Evolutionary conservation across 1,140 invertebrate species (phyloP).

Genomic region (Apis dorsata): DNA sequence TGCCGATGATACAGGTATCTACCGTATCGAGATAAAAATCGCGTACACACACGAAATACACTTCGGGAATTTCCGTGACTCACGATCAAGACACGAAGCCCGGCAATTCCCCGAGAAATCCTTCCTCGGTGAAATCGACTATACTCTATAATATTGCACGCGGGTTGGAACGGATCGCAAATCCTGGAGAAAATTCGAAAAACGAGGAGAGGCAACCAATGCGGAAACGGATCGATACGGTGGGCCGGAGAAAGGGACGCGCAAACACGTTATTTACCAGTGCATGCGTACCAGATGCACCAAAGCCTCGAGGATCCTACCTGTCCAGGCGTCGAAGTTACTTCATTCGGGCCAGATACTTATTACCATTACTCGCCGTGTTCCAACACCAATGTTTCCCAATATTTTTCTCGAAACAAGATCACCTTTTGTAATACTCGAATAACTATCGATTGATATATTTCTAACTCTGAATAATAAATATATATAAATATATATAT

Average conservation of each 20-base stretch:
- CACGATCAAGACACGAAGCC: neutral
- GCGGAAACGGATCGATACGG: conserved; percentile 50
- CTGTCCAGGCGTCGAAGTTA: conserved; percentile 74
- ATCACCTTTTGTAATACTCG: too few relatives aligned
- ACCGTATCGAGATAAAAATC: too few relatives aligned
- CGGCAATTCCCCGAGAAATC: neutral
- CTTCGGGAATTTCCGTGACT: neutral
- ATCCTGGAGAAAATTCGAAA: conserved; percentile 14
- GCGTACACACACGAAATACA: too few relatives aligned
- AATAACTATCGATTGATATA: too few relatives aligned
- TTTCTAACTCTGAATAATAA: too few relatives aligned
- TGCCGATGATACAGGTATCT: too few relatives aligned
- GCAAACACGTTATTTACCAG: conserved; percentile 64
- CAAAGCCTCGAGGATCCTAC: conserved; percentile 62
- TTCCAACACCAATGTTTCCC: too few relatives aligned
- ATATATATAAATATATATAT: too few relatives aligned
- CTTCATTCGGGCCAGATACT: conserved; percentile 52
- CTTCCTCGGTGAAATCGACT: neutral
- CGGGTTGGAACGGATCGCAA: neutral
- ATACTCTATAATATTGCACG: neutral
- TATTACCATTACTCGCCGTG: too few relatives aligned
- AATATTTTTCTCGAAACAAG: too few relatives aligned
- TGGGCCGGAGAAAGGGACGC: conserved; percentile 53
- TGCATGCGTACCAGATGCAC: conserved; percentile 66
- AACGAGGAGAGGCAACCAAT: conserved; percentile 54